Conservation (phyloP, 2,113 vertebrate species). For the Felis catus region DNA sequence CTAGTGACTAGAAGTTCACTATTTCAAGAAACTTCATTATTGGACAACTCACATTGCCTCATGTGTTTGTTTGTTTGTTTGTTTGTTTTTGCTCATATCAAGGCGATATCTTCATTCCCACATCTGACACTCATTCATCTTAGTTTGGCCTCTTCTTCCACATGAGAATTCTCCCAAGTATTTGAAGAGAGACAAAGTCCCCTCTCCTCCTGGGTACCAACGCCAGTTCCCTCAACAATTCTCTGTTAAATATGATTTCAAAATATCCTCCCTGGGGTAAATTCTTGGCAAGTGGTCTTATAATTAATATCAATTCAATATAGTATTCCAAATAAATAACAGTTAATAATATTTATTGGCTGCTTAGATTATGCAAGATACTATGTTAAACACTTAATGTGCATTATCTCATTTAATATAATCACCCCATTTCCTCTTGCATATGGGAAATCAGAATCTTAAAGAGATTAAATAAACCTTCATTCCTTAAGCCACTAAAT, state of each 20-base stretch:
- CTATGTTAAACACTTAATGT: background rate
- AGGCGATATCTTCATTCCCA: background rate
- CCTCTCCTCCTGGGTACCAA: background rate
- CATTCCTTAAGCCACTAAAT: background rate
- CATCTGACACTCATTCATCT: background rate
- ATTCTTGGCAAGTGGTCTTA: background rate
- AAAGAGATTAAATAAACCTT: background rate
- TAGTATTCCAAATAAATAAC: background rate
- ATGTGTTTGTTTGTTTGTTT: too few relatives aligned
- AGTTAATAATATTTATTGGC: background rate
- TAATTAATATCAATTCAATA: constrained; percentile 10
- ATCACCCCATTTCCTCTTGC: constrained; percentile 31
- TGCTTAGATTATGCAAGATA: background rate
- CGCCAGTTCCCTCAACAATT: background rate
- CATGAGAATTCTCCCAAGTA: background rate
- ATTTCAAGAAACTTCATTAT: background rate
- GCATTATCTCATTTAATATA: constrained; percentile 29
- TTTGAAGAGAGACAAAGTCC: background rate
- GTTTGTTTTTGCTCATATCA: background rate
- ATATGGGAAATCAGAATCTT: constrained; percentile 35
- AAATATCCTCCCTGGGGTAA: constrained; percentile 12
- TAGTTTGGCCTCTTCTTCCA: background rate
- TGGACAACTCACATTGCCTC: background rate
- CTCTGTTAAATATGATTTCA: constrained; percentile 1
- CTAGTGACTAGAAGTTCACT: background rate